Evolutionary conservation across 2,113 vertebrate genomes (phyloP), one percentile per base, ranked within the genome.

Genomic region (Thalassarche chlororhynchos): DNA sequence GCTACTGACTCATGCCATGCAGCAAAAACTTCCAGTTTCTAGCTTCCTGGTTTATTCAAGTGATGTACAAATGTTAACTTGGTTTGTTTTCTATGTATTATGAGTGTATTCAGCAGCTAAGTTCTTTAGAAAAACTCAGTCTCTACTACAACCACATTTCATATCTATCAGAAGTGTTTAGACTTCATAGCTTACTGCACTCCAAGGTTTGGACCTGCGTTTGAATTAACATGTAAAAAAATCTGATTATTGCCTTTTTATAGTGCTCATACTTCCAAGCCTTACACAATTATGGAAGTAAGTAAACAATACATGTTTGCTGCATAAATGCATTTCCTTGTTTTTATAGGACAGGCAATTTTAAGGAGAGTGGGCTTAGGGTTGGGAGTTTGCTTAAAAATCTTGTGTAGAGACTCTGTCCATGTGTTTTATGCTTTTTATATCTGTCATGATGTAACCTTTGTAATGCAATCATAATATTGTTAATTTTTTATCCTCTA

Each of bases 101-200:
- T 70, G 79, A 99, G 98, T 98, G 98, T 17, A 96, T 99, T 71
- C 97, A 99, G 72, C 98, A 98, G 86, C 89, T 99, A 80, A 94
- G 95, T 23, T 85, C 66, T 34, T 93, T 99, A 94, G 98, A 99
- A 96, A 96, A 97, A 23, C 97, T 99, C 91, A 99, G 98, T 75
- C 97, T 99, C 40, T 99, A 99, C 94, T 98, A 98, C 93, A 99
- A 99, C 97, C 91, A 94, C 57, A 97, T 99, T 65, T 97, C 98
- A 28, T 98, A 98, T 4, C 72, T 98, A 9, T 96, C 98, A 13
- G 98, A 99, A 61, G 82, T 98, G 19, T 97, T 98, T 49, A 94
- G 97, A 64, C 97, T 99, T 21, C 98, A 96, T 16, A 91, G 93
- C 60, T 87, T 99, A 40, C 96, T 3, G 84, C 84, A 44, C 95